These are phyloP conservation scores for Abrostola tripartita DNA, from an alignment of 2,888 invertebrate genomes.

Conservation along the genomic window DNA sequence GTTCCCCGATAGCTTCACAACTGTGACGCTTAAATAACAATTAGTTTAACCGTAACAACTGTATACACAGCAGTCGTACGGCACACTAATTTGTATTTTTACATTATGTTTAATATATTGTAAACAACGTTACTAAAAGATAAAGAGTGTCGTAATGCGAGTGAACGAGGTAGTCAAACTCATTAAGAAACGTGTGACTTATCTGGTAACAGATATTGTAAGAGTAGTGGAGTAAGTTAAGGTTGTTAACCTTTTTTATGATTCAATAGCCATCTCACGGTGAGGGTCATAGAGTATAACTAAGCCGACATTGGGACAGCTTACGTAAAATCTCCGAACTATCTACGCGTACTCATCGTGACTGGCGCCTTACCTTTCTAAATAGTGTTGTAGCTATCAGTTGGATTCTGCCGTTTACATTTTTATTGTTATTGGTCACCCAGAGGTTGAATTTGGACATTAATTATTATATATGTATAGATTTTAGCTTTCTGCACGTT, in stretches of 20 bases:
- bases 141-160: conserved; percentile 8
- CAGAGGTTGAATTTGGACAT: no score
- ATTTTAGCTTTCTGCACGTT: no score
- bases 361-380: conserved; percentile 4
- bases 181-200: conserved; percentile 38
- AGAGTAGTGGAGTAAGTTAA: conserved; percentile 41
- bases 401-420: no score
- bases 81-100: conserved; percentile 6
- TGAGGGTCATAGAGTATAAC: conserved; percentile 28
- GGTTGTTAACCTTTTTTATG: conserved; percentile 62
- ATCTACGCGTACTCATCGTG: conserved; percentile 6
- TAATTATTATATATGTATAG: no score
- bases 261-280: conserved; percentile 40
- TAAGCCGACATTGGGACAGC: conserved; percentile 32
- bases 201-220: conserved; percentile 40
- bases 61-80: conserved; percentile 20
- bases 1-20: conserved; percentile 57
- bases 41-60: conserved; percentile 49
- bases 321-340: conserved; percentile 12
- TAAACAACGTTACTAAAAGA: conserved; percentile 1
- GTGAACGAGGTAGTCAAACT: conserved; percentile 16
- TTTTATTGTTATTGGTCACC: no score
- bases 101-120: conserved; percentile 19
- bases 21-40: conserved; percentile 53
- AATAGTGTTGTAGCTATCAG: conserved; percentile 1